Conservation (phyloP, 2,888 invertebrate genomes). For the Lepidonotus clava region DNA sequence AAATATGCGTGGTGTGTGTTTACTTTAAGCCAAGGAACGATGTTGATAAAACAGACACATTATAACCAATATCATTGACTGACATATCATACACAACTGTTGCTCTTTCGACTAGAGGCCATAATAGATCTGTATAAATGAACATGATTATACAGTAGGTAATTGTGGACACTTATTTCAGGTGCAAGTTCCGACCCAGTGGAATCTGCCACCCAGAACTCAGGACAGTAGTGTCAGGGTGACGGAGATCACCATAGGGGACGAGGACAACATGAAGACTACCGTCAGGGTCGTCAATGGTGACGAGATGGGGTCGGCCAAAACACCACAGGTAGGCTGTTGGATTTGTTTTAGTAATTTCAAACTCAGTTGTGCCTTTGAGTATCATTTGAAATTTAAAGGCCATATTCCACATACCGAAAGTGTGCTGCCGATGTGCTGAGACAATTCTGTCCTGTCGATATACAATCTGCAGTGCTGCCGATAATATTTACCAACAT, state of each 20-base stretch:
- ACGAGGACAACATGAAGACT: not conserved
- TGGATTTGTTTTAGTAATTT: not conserved
- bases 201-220: not conserved
- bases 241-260: not conserved
- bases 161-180: not conserved
- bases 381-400: not conserved
- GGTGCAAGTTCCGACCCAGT: too few relatives aligned
- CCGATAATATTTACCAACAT: not conserved
- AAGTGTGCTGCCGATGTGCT: not conserved
- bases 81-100: not conserved
- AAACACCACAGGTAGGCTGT: not conserved
- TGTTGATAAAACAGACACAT: too few relatives aligned
- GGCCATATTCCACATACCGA: not conserved
- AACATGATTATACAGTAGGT: not conserved
- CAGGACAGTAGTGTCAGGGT: not conserved
- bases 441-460: not conserved
- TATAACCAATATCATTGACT: too few relatives aligned
- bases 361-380: not conserved
- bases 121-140: not conserved
- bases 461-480: not conserved
- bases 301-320: not conserved
- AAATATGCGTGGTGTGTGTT: too few relatives aligned
- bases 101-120: not conserved
- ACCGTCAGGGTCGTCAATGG: not conserved
- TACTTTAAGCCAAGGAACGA: too few relatives aligned